Percentiles rank a stretch among this genome's conserved stretches.
These are phyloP conservation scores for Clunio marinus DNA, from an alignment of 2,888 invertebrate species.

Conservation along the genomic window DNA sequence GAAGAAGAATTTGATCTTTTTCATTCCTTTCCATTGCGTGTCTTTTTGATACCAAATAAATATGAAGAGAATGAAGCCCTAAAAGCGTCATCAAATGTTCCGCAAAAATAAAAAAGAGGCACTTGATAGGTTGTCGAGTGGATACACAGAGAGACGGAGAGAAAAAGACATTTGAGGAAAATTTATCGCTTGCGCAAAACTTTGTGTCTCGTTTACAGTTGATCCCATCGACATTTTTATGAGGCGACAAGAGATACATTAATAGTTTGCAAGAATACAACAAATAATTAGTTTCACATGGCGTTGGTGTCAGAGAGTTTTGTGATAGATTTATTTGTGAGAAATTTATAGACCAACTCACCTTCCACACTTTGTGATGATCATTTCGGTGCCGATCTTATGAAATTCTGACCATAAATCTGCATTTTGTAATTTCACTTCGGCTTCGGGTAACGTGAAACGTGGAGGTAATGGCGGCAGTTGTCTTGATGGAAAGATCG, in stretches of 20 bases:
- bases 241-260: constrained; percentile 34
- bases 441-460: constrained; percentile 47
- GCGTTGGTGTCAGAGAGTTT: neutral
- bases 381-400: constrained; percentile 73
- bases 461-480: constrained; percentile 47
- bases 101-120: constrained; percentile 31
- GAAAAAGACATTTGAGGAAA: constrained; percentile 26
- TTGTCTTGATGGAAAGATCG: constrained; percentile 47
- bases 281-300: constrained; percentile 14
- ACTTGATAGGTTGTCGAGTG: constrained; percentile 23
- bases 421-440: constrained; percentile 63
- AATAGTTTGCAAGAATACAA: constrained; percentile 18
- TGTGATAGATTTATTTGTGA: neutral
- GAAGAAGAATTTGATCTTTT: constrained; percentile 7
- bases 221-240: neutral
- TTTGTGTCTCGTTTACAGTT: constrained; percentile 24
- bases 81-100: constrained; percentile 38
- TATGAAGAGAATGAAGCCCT: constrained; percentile 10
- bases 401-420: constrained; percentile 71
- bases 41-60: neutral
- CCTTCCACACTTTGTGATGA: constrained; percentile 77
- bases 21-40: neutral
- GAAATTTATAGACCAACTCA: constrained; percentile 50
- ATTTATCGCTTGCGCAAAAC: constrained; percentile 37
- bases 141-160: no score